Evolutionary conservation across 2,797 vertebrate genomes (phyloP), one percentile per base, ranked within the genome.

Genomic region (Danio kyathit): DNA sequence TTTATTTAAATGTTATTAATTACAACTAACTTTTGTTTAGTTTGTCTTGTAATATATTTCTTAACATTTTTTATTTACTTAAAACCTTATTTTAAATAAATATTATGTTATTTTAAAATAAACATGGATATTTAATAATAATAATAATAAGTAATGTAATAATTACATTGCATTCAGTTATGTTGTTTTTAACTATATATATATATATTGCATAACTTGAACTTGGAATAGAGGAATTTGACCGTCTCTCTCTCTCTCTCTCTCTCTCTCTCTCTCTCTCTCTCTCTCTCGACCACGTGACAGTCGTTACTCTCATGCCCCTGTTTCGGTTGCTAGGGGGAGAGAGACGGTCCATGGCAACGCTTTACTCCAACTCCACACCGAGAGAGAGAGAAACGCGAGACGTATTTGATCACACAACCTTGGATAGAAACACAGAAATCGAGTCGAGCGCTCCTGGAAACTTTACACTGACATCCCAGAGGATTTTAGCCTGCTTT

Each of bases 221-320:
- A 59, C 43, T 77, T 70, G 75, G 14, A 17, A 70, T 41, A 54
- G 38, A 61, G 16, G 56, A 49, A 43, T 49, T 57, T 66, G 17
- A 66, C 40, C 65, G 4, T 51, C 29, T 29, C 29, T 29, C 29
- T 29, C 29, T 3, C 29, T 29, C n/a, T n/a, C n/a, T n/a, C n/a
- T n/a, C n/a, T n/a, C n/a, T n/a, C n/a, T n/a, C n/a, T n/a, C n/a
- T n/a, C 29, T 29, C 29, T 29, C 29, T 29, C 14, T 66, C 63
- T 76, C 49, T 29, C 56, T 72, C 69, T 48, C 67, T 83, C 82
- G 88, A 91, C 89, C 90, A 90, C 91, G 92, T 92, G 91, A 94
- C 74, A 57, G 29, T 54, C 60, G 71, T 71, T 61, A 77, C 83
- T 84, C 72, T 59, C 64, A 72, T 77, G 78, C 82, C 86, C 87